Percentiles rank a stretch among this genome's conserved stretches.
Evolutionary conservation across 1,140 invertebrate species (phyloP).

Genomic region (Amphibalanus amphitrite): DNA sequence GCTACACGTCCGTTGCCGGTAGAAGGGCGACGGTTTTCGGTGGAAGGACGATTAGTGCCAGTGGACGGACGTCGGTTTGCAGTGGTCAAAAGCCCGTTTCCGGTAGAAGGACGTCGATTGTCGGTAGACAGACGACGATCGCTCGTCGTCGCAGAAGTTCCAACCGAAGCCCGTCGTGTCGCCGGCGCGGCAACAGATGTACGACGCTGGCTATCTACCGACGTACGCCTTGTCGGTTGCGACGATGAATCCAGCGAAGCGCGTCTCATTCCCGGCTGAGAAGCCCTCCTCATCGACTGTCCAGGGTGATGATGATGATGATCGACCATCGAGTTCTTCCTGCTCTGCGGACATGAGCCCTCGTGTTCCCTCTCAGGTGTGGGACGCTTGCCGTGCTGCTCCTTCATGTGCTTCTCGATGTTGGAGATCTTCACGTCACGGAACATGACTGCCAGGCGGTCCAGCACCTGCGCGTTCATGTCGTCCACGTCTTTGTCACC

Average conservation of each 20-base stretch:
- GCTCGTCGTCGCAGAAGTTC: not conserved
- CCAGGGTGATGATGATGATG: not conserved
- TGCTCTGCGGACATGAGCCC: not conserved
- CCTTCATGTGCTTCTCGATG: not conserved
- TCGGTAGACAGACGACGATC: not conserved
- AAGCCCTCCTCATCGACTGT: too few species aligned
- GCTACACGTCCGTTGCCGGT: too few species aligned
- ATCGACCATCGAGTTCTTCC: not conserved
- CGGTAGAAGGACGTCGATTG: not conserved
- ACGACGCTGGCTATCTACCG: not conserved
- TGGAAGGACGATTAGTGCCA: not conserved
- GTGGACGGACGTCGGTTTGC: not conserved
- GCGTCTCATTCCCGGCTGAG: too few species aligned
- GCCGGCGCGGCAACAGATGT: not conserved
- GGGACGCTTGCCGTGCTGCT: not conserved
- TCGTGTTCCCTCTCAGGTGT: not conserved
- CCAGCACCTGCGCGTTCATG: not conserved
- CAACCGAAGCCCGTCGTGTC: too few species aligned
- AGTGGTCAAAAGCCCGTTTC: too few species aligned
- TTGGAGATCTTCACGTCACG: not conserved
- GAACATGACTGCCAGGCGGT: not conserved
- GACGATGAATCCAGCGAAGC: not conserved
- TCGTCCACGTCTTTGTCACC: not conserved
- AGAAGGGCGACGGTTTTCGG: not conserved
- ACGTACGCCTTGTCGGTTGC: not conserved